phyloP scores from a whole-genome alignment of 2,113 vertebrate genomes.

The Pseudorectes ferrugineus region DNA sequence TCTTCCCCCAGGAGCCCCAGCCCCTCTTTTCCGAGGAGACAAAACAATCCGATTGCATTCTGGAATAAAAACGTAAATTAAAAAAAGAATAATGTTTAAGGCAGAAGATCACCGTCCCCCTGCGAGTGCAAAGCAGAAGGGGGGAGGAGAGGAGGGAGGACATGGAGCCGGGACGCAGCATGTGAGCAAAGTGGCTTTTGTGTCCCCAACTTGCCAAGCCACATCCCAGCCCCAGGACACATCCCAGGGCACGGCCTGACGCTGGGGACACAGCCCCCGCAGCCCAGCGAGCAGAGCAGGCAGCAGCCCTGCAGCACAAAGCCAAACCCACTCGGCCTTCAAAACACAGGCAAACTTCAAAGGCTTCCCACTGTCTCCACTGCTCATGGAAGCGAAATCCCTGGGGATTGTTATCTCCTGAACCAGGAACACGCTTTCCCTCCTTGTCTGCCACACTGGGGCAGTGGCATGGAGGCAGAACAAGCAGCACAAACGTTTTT shows the following conservation, averaged over 20 bases:
- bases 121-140: not conserved
- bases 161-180: accelerated
- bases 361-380: not conserved
- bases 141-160: not conserved
- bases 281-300: not conserved
- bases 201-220: not conserved
- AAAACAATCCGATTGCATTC: not conserved
- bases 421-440: accelerated
- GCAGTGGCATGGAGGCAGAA: not conserved
- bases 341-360: not conserved
- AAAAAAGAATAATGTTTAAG: not conserved
- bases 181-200: not conserved
- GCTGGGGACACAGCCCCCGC: accelerated
- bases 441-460: not conserved
- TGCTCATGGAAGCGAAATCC: not conserved
- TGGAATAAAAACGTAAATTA: not conserved
- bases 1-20: not conserved
- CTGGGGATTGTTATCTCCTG: not conserved
- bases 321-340: accelerated
- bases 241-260: accelerated
- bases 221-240: not conserved
- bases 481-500: not conserved
- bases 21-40: not conserved
- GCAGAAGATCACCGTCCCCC: not conserved
- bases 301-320: not conserved